A percentile compares a stretch with the other conserved stretches of the same genome.
Evolutionary conservation across 2,888 invertebrate species (phyloP).

Genomic region (Sphaerophoria taeniata): DNA sequence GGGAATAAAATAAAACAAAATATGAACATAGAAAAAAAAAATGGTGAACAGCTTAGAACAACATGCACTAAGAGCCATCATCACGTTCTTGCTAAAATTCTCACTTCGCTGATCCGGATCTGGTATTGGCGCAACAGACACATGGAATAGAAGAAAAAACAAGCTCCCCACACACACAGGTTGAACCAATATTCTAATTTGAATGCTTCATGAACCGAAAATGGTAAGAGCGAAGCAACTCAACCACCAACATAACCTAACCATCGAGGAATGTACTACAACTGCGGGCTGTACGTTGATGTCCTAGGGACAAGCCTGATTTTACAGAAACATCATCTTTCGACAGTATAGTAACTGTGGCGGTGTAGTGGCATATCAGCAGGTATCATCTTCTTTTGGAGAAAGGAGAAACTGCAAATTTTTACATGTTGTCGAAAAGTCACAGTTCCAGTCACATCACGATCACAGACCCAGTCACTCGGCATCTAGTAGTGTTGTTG

Average conservation of each 20-base stretch:
- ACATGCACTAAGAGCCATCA: conserved; percentile 39
- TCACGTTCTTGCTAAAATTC: conserved; percentile 70
- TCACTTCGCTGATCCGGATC: conserved; percentile 65
- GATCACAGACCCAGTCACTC: conserved; percentile 4
- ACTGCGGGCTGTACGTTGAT: conserved; percentile 18
- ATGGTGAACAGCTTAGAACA: conserved; percentile 17
- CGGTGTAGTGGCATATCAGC: conserved; percentile 37
- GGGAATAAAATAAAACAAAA: background rate
- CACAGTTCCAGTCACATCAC: conserved; percentile 8
- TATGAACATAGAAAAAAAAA: background rate
- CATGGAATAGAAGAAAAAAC: conserved; percentile 30
- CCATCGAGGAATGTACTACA: background rate
- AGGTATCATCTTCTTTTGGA: conserved; percentile 63
- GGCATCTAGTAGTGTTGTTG: conserved; percentile 4
- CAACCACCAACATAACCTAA: background rate
- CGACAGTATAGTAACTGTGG: background rate
- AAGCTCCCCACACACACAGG: conserved; percentile 49
- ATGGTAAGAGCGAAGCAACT: conserved; percentile 19
- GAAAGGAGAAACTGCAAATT: conserved; percentile 35
- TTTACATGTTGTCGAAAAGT: conserved; percentile 66
- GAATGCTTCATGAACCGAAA: conserved; percentile 66
- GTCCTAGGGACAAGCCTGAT: conserved; percentile 34
- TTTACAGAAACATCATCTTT: conserved; percentile 32
- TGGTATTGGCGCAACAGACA: background rate
- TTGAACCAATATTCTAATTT: conserved; percentile 72